phyloP scores from a whole-genome alignment of 1,140 invertebrate species.

The Drosophila orosa region DNA sequence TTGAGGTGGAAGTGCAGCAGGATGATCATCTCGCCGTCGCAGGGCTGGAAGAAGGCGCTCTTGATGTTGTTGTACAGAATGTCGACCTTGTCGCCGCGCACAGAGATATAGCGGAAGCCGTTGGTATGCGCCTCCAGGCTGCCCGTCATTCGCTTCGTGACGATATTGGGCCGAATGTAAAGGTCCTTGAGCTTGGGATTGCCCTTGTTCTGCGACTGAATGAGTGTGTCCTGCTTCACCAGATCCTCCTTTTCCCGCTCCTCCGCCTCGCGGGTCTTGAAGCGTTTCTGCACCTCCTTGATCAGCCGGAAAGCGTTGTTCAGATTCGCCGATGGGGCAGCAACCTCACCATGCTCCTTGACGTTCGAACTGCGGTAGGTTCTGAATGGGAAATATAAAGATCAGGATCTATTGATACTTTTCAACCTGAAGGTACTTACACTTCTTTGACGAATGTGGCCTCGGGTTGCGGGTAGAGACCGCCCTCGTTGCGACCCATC shows the following conservation, averaged over 20 bases:
- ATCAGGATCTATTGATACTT: neutral
- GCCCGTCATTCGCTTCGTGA: constrained; percentile 98
- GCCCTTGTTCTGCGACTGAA: constrained; percentile 97
- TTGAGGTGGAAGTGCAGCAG: constrained; percentile 99
- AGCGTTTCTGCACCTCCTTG: constrained; percentile 99
- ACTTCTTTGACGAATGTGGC: constrained; percentile 99
- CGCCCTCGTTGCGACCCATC: constrained; percentile 96
- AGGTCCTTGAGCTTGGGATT: constrained; percentile 99
- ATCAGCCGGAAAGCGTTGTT: constrained; percentile 98
- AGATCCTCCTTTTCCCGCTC: constrained; percentile 99
- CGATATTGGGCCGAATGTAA: constrained; percentile 99
- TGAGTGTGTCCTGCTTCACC: constrained; percentile 99
- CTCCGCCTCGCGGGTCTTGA: constrained; percentile 98
- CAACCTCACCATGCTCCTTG: constrained; percentile 98
- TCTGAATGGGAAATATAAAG: constrained; percentile 85
- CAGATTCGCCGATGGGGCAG: constrained; percentile 97
- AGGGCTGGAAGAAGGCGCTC: constrained; percentile 99
- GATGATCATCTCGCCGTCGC: constrained; percentile 99
- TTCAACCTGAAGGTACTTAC: constrained; percentile 86
- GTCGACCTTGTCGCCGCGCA: constrained; percentile 99
- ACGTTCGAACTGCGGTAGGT: constrained; percentile 99
- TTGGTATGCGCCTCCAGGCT: constrained; percentile 97
- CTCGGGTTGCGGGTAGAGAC: constrained; percentile 95
- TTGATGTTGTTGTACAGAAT: constrained; percentile 99
- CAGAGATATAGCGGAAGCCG: constrained; percentile 98